Conservation (phyloP, 2,888 invertebrate genomes). For the Graphium colonna region DNA sequence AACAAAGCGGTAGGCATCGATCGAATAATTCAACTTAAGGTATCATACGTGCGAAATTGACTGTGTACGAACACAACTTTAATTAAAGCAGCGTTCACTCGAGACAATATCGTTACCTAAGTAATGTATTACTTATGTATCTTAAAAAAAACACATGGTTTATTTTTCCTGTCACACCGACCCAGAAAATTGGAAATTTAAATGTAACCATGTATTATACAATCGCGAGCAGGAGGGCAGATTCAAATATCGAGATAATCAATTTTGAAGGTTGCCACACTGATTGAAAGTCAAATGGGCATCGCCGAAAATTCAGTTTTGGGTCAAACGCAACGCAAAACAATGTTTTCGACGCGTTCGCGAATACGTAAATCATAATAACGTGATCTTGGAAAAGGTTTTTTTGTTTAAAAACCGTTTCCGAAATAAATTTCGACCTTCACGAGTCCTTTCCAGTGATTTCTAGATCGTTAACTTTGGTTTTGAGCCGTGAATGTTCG, state of each 20-base stretch:
- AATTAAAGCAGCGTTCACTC: too few species aligned
- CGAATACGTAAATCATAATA: neutral
- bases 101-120: neutral
- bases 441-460: neutral
- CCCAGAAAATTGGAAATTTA: conserved; percentile 28
- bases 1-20: too few species aligned
- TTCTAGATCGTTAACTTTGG: neutral
- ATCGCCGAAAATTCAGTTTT: conserved; percentile 26
- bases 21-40: too few species aligned
- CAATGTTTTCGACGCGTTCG: neutral
- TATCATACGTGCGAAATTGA: too few species aligned
- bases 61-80: too few species aligned
- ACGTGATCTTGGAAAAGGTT: neutral
- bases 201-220: conserved; percentile 16
- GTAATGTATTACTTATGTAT: neutral
- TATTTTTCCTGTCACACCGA: conserved; percentile 10
- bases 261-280: conserved; percentile 34
- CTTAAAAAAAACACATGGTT: neutral
- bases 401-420: neutral
- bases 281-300: conserved; percentile 36
- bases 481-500: too few species aligned
- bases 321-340: conserved; percentile 28
- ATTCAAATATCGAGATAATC: conserved; percentile 33
- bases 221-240: conserved; percentile 23
- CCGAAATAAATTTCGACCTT: neutral